These are phyloP conservation scores for Globia sparganii DNA, from an alignment of 2,888 invertebrate species.

Conservation along the genomic window DNA sequence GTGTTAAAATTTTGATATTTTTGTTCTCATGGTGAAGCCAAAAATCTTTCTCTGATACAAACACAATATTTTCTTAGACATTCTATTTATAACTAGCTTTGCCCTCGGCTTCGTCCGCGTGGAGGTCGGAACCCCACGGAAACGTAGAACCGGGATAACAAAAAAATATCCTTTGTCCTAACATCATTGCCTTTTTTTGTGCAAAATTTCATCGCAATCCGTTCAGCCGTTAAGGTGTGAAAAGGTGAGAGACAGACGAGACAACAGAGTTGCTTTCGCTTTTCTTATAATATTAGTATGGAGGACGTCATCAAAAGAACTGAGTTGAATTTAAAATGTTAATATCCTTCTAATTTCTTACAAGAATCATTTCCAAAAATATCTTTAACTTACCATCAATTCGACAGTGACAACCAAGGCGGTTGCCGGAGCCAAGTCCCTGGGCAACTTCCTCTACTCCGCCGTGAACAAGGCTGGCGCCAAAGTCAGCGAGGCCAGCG, in stretches of 20 bases:
- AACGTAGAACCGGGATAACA: not conserved
- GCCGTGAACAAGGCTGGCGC: slow-evolving; percentile 99
- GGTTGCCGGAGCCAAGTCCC: slow-evolving; percentile 96
- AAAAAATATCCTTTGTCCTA: not conserved
- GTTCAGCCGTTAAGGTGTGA: not conserved
- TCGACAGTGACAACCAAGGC: slow-evolving; percentile 96
- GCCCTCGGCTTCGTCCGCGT: too few relatives aligned
- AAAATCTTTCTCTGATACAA: not conserved
- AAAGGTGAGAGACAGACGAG: not conserved
- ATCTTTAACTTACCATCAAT: slow-evolving; percentile 2
- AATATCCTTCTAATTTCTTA: too few relatives aligned
- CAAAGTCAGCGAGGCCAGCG: slow-evolving; percentile 96
- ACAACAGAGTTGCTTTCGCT: not conserved
- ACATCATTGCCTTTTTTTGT: too few relatives aligned
- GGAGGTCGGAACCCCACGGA: not conserved
- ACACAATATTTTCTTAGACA: not conserved
- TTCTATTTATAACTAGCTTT: not conserved
- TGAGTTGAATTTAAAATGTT: not conserved
- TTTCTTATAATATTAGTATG: not conserved
- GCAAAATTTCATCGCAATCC: not conserved
- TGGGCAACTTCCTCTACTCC: slow-evolving; percentile 97
- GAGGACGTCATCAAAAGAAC: not conserved
- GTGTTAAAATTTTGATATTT: not conserved
- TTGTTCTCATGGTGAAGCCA: not conserved
- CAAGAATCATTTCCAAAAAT: slow-evolving; percentile 1